These are phyloP conservation scores for Polyergus mexicanus DNA, from an alignment of 1,140 invertebrate genomes.

Conservation along the genomic window DNA sequence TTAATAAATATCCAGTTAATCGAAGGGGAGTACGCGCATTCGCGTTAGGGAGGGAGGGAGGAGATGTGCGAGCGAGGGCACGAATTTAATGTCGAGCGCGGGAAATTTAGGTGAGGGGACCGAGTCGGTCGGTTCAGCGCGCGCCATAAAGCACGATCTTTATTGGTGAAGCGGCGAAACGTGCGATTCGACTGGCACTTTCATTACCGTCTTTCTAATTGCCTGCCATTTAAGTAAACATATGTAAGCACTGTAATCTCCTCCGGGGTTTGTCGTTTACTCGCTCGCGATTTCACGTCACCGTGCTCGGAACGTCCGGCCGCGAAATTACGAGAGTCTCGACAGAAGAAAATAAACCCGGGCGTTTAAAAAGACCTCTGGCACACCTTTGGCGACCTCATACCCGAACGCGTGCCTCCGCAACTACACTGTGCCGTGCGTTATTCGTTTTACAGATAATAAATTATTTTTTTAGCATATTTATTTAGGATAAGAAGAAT, in stretches of 20 bases:
- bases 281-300: constrained; percentile 77
- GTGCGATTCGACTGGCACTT: constrained; percentile 83
- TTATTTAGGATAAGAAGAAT: too few species aligned
- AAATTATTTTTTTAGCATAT: background rate
- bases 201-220: constrained; percentile 84
- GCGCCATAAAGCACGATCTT: constrained; percentile 80
- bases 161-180: constrained; percentile 79
- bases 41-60: constrained; percentile 20
- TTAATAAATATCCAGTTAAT: constrained; percentile 81
- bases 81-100: constrained; percentile 79
- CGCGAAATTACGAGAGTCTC: constrained; percentile 44
- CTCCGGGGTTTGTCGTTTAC: constrained; percentile 76
- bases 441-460: background rate
- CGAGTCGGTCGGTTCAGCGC: constrained; percentile 65
- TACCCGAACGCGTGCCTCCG: background rate
- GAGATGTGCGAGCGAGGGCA: constrained; percentile 63
- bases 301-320: constrained; percentile 65
- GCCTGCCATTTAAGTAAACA: constrained; percentile 82
- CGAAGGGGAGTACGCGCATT: constrained; percentile 38
- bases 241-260: constrained; percentile 77
- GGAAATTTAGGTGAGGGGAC: constrained; percentile 82
- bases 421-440: background rate
- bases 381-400: constrained; percentile 20
- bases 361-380: constrained; percentile 22
- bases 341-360: constrained; percentile 54